Evolutionary conservation across 2,113 vertebrate genomes (phyloP).

Genomic region (Periophthalmodon schlosseri): DNA sequence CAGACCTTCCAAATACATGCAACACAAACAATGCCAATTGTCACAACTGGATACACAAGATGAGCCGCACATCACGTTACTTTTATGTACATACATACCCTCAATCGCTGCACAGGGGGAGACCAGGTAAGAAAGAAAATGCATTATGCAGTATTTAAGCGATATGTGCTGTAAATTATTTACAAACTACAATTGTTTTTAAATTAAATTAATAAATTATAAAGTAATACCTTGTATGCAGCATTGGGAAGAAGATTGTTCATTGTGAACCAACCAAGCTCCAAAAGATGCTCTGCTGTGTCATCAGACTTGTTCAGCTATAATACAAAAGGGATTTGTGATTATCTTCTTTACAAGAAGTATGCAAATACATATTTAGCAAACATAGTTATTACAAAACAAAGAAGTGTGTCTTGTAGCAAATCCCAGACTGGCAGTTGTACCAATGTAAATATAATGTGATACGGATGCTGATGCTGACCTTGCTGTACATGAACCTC

Average conservation of each 20-base stretch:
- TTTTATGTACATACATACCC: constrained; percentile 79
- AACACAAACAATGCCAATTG: constrained; percentile 9
- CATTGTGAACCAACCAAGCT: constrained; percentile 98
- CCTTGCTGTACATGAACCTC: constrained; percentile 98
- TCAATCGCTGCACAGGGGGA: constrained; percentile 75
- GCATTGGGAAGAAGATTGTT: constrained; percentile 97
- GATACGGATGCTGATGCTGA: constrained; percentile 50
- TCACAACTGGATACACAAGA: constrained; percentile 34
- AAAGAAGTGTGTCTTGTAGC: neutral
- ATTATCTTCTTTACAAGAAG: neutral
- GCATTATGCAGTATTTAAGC: constrained; percentile 6
- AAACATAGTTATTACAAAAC: neutral
- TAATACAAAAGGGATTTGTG: neutral
- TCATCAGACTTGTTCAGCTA: constrained; percentile 98
- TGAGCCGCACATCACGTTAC: constrained; percentile 35
- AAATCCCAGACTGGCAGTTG: neutral
- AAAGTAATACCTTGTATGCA: constrained; percentile 85
- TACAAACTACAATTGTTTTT: neutral
- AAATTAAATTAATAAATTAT: neutral
- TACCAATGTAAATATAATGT: neutral
- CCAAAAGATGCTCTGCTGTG: constrained; percentile 95
- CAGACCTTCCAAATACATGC: constrained; percentile 38
- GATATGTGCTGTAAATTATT: neutral
- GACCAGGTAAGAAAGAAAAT: constrained; percentile 62
- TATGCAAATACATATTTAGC: neutral